Evolutionary conservation across 2,888 invertebrate genomes (phyloP).

Genomic region (Agrilus cyanescens): DNA sequence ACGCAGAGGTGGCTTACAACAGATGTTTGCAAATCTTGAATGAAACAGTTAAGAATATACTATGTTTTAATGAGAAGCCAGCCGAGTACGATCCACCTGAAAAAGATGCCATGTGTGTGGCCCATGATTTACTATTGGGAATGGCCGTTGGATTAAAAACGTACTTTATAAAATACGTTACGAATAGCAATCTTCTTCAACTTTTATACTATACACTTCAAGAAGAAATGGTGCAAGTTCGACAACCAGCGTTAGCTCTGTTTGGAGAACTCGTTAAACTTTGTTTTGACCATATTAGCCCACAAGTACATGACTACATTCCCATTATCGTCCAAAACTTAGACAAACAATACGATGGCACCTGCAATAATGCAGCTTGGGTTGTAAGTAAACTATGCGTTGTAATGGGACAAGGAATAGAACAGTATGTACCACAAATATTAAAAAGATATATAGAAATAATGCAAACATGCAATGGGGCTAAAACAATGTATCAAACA

Average conservation of each 20-base stretch:
- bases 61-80: constrained; percentile 48
- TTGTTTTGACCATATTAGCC: constrained; percentile 78
- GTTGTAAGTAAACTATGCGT: constrained; percentile 97
- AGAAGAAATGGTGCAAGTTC: constrained; percentile 59
- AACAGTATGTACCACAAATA: constrained; percentile 80
- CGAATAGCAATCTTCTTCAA: constrained; percentile 54
- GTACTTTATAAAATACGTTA: constrained; percentile 53
- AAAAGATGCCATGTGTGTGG: constrained; percentile 65
- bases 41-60: constrained; percentile 52
- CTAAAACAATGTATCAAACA: constrained; percentile 95
- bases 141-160: constrained; percentile 58
- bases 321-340: constrained; percentile 92
- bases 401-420: constrained; percentile 85
- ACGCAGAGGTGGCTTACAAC: constrained; percentile 57
- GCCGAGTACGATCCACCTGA: constrained; percentile 55
- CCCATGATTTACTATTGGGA: constrained; percentile 59
- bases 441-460: constrained; percentile 82
- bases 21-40: constrained; percentile 57
- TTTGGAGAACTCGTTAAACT: constrained; percentile 64
- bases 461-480: constrained; percentile 87
- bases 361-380: constrained; percentile 99
- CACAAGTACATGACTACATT: constrained; percentile 91
- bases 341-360: constrained; percentile 92
- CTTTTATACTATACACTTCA: constrained; percentile 59
- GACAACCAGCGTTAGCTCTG: constrained; percentile 66